Conservation (phyloP, 1,140 invertebrate species). For the Drosophila jambulina region DNA sequence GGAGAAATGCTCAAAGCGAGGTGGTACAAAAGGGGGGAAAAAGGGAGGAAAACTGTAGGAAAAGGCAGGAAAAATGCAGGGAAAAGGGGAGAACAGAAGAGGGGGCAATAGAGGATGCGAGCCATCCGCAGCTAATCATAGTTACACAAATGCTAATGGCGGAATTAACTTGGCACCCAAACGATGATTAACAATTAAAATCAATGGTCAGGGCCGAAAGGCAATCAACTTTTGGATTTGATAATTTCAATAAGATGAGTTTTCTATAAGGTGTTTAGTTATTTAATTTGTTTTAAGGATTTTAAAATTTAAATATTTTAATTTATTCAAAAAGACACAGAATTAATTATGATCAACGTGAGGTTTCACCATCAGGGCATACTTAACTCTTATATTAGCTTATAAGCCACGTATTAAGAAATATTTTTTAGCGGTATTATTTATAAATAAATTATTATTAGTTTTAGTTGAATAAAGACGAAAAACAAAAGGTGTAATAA, state of each 20-base stretch:
- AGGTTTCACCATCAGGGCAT: too few species aligned
- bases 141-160: conserved; percentile 38
- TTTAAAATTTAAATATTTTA: neutral
- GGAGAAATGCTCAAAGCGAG: neutral
- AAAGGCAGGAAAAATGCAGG: neutral
- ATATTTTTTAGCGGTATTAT: too few species aligned
- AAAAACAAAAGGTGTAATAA: too few species aligned
- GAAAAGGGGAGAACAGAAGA: neutral
- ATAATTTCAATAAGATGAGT: neutral
- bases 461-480: too few species aligned
- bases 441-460: too few species aligned
- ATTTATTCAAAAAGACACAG: neutral
- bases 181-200: conserved; percentile 28
- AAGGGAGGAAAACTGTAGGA: neutral
- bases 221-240: neutral
- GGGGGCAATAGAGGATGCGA: conserved; percentile 1
- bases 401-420: too few species aligned
- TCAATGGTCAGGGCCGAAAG: conserved; percentile 23
- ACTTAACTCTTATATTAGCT: too few species aligned
- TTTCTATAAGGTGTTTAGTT: neutral
- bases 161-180: conserved; percentile 28
- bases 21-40: neutral
- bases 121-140: conserved; percentile 40
- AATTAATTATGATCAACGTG: too few species aligned
- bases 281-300: neutral